These are phyloP conservation scores for Stenoptilia bipunctidactyla DNA, from an alignment of 2,888 invertebrate species.

Conservation along the genomic window DNA sequence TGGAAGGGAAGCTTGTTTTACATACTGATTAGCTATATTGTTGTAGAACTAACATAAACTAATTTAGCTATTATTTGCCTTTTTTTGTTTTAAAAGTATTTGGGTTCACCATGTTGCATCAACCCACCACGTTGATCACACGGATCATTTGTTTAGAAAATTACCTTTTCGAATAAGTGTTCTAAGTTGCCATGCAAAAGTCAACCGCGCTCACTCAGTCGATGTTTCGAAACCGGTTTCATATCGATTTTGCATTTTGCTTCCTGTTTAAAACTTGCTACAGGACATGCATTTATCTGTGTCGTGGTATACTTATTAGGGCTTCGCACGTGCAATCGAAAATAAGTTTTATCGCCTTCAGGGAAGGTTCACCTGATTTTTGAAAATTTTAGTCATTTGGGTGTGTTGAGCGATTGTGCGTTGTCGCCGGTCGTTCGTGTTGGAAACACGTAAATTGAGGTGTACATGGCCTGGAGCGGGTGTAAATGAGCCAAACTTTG, in stretches of 20 bases:
- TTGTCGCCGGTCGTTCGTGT: neutral
- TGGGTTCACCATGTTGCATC: too few relatives aligned
- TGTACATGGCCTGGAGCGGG: neutral
- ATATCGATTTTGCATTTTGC: constrained; percentile 1
- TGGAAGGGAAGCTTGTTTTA: too few relatives aligned
- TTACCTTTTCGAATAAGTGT: too few relatives aligned
- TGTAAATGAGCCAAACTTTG: neutral
- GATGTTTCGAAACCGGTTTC: neutral
- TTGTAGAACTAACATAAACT: too few relatives aligned
- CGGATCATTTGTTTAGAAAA: too few relatives aligned
- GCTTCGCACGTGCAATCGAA: neutral
- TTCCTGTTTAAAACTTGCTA: neutral
- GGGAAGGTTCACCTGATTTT: neutral
- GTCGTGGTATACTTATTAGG: neutral
- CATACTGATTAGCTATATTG: too few relatives aligned
- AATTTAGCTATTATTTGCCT: too few relatives aligned
- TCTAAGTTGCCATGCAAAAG: too few relatives aligned
- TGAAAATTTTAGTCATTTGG: neutral
- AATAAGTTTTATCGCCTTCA: neutral
- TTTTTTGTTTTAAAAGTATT: too few relatives aligned
- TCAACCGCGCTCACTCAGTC: neutral
- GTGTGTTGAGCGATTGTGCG: neutral
- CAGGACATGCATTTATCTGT: neutral
- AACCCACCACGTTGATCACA: too few relatives aligned
- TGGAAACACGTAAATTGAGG: neutral